These are phyloP conservation scores for Morinoia aosen DNA, from an alignment of 2,888 invertebrate genomes.

Conservation along the genomic window DNA sequence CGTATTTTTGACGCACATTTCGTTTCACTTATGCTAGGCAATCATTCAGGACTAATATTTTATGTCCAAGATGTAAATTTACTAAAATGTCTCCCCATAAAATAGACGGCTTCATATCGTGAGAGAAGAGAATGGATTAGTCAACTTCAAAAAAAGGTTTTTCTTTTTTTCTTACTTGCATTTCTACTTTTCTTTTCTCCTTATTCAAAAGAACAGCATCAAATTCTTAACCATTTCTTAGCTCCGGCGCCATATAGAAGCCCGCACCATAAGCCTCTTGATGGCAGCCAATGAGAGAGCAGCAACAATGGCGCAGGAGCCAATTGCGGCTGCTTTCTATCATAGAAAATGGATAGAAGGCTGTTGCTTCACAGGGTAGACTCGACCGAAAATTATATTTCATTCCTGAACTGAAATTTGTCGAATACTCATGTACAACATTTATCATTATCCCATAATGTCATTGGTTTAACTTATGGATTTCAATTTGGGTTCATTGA, in stretches of 20 bases:
- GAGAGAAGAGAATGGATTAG: background rate
- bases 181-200: too few species aligned
- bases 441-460: too few species aligned
- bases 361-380: background rate
- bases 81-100: background rate
- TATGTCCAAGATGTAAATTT: too few species aligned
- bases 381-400: background rate
- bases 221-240: background rate
- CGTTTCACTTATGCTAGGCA: too few species aligned
- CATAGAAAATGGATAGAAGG: slow-evolving; percentile 4
- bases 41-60: too few species aligned
- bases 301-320: background rate
- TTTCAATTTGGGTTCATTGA: too few species aligned
- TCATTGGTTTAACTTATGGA: too few species aligned
- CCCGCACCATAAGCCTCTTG: background rate
- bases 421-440: background rate
- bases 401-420: background rate
- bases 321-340: background rate
- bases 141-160: background rate
- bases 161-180: too few species aligned
- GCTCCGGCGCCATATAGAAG: background rate
- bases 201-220: background rate
- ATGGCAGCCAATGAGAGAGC: background rate
- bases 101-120: background rate
- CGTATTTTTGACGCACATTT: too few species aligned